Evolutionary conservation across 2,113 vertebrate species (phyloP), one percentile per base, ranked within the genome.

Genomic region (Kryptolebias marmoratus): DNA sequence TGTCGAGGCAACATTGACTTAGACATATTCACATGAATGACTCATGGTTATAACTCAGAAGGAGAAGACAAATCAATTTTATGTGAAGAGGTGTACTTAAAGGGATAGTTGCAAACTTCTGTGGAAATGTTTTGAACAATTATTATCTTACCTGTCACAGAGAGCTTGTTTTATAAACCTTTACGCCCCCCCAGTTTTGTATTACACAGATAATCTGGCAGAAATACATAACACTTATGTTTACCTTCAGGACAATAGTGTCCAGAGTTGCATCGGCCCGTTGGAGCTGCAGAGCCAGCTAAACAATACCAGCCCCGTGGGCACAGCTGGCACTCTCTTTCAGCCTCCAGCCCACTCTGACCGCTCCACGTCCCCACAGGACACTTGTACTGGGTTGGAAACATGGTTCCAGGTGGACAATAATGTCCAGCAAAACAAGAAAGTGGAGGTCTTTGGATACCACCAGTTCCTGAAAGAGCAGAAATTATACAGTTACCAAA

Each of bases 341-440:
- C 89, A 0, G 68, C 75, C 54, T 91, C 85, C 85, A 96, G 75
- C 16, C 94, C 82, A 7, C 90, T 94, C 13, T 72, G 92, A 50
- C 95, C 90, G 55, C 94, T 97, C 96, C 96, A 97, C 15, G 94
- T 96, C 48, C 96, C 96, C 0, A 93, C 92, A 10, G 93, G 91
- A 89, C 96, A 97, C 68, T 94, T 95, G 87, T 95, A 94, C 89
- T 96, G 95, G 2, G 82, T 92, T 0, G 90, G 91, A 52, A 92
- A 91, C 92, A 95, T 95, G 5, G 94, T 96, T 60, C 95, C 96
- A 8, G 84, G 49, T 0, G 96, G 96, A 68, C 96, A 97, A 85
- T 95, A 97, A 88, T 97, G 95, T 15, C 96, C 96, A 1, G 83
- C 79, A 16, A 96, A 95, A 80, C 96, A 97, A 0, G 81, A 90